Conservation (phyloP, 2,888 invertebrate genomes). For the Oligia fasciuncula region DNA sequence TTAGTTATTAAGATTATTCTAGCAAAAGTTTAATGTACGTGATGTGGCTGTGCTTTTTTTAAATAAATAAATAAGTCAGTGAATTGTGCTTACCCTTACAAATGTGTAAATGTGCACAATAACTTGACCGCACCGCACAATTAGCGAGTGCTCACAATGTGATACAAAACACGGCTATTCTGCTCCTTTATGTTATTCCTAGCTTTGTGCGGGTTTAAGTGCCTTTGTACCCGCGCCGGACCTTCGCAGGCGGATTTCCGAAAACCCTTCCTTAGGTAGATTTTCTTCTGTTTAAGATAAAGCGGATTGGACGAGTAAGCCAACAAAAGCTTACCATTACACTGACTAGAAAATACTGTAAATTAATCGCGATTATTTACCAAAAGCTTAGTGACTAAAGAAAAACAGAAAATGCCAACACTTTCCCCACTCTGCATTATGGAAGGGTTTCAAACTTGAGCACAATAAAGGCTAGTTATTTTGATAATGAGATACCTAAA, state of each 20-base stretch:
- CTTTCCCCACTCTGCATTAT: background rate
- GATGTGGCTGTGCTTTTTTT: too few relatives aligned
- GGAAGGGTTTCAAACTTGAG: background rate
- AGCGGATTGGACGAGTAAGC: slow-evolving; percentile 1
- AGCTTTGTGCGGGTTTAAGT: slow-evolving; percentile 32
- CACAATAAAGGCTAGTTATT: background rate
- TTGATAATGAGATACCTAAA: too few relatives aligned
- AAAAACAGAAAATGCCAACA: background rate
- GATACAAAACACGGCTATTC: slow-evolving; percentile 42
- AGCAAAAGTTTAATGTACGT: too few relatives aligned
- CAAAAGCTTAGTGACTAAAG: background rate
- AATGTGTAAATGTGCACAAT: slow-evolving; percentile 28
- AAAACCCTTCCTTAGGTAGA: slow-evolving; percentile 40
- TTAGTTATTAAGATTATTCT: too few relatives aligned
- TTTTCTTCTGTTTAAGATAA: slow-evolving; percentile 19
- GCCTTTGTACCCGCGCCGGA: slow-evolving; percentile 37
- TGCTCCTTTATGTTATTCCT: slow-evolving; percentile 29
- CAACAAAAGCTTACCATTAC: background rate
- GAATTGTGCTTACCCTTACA: background rate
- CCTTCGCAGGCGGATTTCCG: slow-evolving; percentile 42
- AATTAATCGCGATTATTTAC: background rate
- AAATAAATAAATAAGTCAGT: too few relatives aligned
- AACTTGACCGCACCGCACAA: slow-evolving; percentile 23
- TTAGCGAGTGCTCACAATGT: slow-evolving; percentile 18
- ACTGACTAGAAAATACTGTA: background rate